Evolutionary conservation across 2,888 invertebrate species (phyloP), one percentile per base, ranked within the genome.

Genomic region (Aphodius sticticus): DNA sequence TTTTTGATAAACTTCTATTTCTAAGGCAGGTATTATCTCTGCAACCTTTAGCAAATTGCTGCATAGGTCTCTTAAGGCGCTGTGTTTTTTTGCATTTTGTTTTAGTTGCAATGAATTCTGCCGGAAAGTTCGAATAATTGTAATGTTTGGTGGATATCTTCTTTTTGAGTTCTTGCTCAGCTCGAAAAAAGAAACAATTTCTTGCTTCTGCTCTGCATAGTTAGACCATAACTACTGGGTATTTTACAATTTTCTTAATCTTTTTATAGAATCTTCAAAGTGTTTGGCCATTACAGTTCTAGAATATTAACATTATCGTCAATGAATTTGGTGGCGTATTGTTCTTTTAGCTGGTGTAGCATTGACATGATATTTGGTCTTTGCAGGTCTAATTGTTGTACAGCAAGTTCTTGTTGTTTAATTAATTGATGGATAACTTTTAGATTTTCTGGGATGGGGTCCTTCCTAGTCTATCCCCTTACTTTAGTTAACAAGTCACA

Each of bases 211-310:
- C 83, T 95, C 94, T 82, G 94, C 93, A 87, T 97, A 98, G 81
- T 94, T 95, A 77, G 92, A 93, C 97, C 97, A 98, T 6, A 96
- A 92, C 85, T 94, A 94, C 84, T 97, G 96, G 0, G 96, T 95
- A 81, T 93, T 94, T 87, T 94, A 95, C 1, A 98, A 90, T 82
- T 93, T 94, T 85, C 96, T 94, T 15, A 97, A 90, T 85, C 95
- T 95, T 80, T 96, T 95, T 35, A 95, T 93, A 12, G 96, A 96
- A 82, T 95, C 93, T 72, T 95, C 94, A 85, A 97, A 97, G 97
- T 95, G 79, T 96, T 93, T 85, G 95, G 96, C 97, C 98, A 97
- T 72, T 95, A 95, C 15, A 92, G 92, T 88, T 98, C 97, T n/a
- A 99, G 91, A 78, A 93, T 94, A 83, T 93, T 93, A 0, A 98